Base-by-base conservation (phyloP, 2,113 vertebrate species). In the Tonatia bakeri region DNA sequence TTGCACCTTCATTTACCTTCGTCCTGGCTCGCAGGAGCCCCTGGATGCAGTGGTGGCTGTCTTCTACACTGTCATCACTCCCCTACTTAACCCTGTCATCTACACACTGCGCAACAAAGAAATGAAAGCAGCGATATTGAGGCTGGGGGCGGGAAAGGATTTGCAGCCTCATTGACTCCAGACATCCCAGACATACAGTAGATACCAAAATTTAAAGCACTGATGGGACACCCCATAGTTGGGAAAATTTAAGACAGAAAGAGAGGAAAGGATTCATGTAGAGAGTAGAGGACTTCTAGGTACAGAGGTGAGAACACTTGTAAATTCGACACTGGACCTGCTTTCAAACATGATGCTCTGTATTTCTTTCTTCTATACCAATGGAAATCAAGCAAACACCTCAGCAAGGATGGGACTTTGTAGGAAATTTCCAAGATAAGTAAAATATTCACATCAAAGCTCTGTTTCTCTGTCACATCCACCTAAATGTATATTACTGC, bases 61-160 rank as follows among this genome's bases (percentile, higher is more conserved):
- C 11, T 98, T 97, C 79, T 98, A 98, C 79, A 98, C 97, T 0
- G 96, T 97, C 52, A 64, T 98, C 79, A 97, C 98, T 3, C 98
- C 98, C 33, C 80, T 98, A 26, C 95, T 98, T 10, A 98, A 98
- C 50, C 96, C 97, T 38, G 52, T 97, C 91, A 98, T 98, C 87
- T 98, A 97, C 11, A 98, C 96, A 7, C 94, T 98, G 31, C 83
- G 84, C 19, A 98, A 98, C 90, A 97, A 98, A 86, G 97, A 98
- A 69, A 97, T 97, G 94, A 98, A 97, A 43, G 75, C 52, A 7
- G 97, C 97, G 2, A 28, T 98, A 19, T 13, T 50, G 82, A 97
- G 96, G 33, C 40, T 98, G 72, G 90, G 87, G 22, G 52, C 76
- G 11, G 13, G 11, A 47, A 94, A 85, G 33, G 38, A 81, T 26